phyloP scores from a whole-genome alignment of 2,888 invertebrate species.

The Tenthredo amoena region DNA sequence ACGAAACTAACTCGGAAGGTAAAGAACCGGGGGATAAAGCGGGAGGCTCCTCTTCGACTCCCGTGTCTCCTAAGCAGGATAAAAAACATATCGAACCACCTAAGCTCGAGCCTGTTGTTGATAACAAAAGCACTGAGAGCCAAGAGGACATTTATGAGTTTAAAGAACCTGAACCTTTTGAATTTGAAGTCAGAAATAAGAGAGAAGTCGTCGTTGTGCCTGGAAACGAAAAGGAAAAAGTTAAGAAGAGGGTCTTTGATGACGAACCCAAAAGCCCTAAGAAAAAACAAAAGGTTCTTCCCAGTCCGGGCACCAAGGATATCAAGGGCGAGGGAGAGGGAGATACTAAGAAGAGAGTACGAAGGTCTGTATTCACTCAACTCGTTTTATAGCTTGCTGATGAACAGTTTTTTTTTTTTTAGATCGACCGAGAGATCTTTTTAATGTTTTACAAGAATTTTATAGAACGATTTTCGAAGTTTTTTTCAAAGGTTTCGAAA shows the following conservation, averaged over 20 bases:
- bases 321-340: slow-evolving; percentile 60
- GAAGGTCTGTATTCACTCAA: background rate
- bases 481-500: background rate
- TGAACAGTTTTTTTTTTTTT: too few species aligned
- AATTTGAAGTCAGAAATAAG: slow-evolving; percentile 85
- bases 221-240: slow-evolving; percentile 68
- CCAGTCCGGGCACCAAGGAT: slow-evolving; percentile 55
- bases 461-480: too few species aligned
- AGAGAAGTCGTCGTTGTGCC: slow-evolving; percentile 66
- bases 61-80: slow-evolving; percentile 70
- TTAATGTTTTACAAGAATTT: too few species aligned
- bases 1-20: slow-evolving; percentile 70
- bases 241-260: slow-evolving; percentile 73
- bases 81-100: slow-evolving; percentile 70
- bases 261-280: slow-evolving; percentile 74
- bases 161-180: slow-evolving; percentile 93
- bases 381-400: too few species aligned
- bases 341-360: slow-evolving; percentile 67
- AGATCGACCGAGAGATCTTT: too few species aligned
- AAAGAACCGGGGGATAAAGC: slow-evolving; percentile 69
- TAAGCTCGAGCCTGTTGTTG: slow-evolving; percentile 65
- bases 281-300: slow-evolving; percentile 71
- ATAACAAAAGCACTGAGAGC: slow-evolving; percentile 60
- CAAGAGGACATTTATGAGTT: slow-evolving; percentile 90
- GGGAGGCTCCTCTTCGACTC: slow-evolving; percentile 57